Evolutionary conservation across 2,113 vertebrate species (phyloP).

Genomic region (Percina caprodes): DNA sequence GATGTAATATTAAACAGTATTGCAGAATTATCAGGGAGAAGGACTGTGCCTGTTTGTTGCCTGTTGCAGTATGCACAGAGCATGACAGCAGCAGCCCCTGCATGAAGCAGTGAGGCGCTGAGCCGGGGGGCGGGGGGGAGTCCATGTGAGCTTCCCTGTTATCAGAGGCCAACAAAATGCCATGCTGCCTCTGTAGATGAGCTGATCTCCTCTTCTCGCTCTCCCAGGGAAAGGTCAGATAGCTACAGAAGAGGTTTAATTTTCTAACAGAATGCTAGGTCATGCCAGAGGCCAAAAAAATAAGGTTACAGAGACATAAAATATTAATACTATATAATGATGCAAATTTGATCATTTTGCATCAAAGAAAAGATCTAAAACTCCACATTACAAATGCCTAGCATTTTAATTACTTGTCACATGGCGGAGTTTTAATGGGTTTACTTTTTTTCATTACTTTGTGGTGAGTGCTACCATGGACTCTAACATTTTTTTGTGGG

Average conservation of each 20-base stretch:
- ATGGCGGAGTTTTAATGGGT: neutral
- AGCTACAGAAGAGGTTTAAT: conserved; percentile 38
- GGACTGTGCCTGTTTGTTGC: conserved; percentile 18
- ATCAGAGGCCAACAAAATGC: conserved; percentile 68
- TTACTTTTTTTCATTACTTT: neutral
- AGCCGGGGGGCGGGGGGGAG: conserved; percentile 9
- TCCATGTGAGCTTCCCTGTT: conserved; percentile 44
- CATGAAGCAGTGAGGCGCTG: conserved; percentile 24
- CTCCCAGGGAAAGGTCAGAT: conserved; percentile 77
- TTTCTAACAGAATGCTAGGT: conserved; percentile 41
- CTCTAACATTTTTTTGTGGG: no score
- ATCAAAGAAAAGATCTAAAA: conserved; percentile 12
- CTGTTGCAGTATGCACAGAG: conserved; percentile 42
- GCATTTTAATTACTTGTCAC: neutral
- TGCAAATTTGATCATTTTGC: conserved; percentile 3
- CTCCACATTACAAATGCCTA: neutral
- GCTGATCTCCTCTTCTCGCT: conserved; percentile 56
- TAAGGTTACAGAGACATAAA: conserved; percentile 42
- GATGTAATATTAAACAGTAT: conserved; percentile 3
- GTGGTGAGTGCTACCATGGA: no score
- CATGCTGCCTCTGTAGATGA: conserved; percentile 70
- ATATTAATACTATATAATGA: neutral
- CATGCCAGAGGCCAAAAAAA: conserved; percentile 38
- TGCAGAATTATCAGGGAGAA: neutral
- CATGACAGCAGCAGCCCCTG: conserved; percentile 44